These are phyloP conservation scores for Galaxias olidus DNA, from an alignment of 2,797 vertebrate species.

Conservation along the genomic window DNA sequence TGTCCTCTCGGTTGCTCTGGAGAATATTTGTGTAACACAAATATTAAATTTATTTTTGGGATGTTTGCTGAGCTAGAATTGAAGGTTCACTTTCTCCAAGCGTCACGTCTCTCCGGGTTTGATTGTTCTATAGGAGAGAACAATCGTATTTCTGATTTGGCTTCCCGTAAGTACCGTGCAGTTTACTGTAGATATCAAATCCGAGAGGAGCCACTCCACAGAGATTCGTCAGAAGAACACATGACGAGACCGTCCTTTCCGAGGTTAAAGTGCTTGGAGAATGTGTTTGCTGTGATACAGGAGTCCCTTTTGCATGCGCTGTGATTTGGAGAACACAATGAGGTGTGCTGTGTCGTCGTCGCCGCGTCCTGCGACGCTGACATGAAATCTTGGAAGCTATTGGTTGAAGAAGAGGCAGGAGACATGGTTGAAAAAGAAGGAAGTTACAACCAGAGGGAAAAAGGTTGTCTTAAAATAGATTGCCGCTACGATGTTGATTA, in stretches of 20 bases:
- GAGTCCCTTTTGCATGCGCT: slow-evolving; percentile 25
- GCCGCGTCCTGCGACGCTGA: slow-evolving; percentile 28
- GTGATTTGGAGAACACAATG: slow-evolving; percentile 21
- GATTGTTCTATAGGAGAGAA: too few relatives aligned
- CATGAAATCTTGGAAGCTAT: slow-evolving; percentile 15
- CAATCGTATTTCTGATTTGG: too few relatives aligned
- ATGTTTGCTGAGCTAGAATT: too few relatives aligned
- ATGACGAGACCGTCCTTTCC: slow-evolving; percentile 37
- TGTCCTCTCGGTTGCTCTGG: too few relatives aligned
- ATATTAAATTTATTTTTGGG: too few relatives aligned
- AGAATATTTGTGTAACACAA: too few relatives aligned
- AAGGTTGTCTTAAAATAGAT: slow-evolving; percentile 48
- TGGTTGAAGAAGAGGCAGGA: background rate
- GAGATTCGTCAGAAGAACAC: slow-evolving; percentile 24
- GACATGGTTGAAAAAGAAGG: background rate
- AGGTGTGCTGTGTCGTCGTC: background rate
- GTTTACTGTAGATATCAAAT: too few relatives aligned
- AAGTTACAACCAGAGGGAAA: slow-evolving; percentile 15
- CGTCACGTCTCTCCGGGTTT: too few relatives aligned
- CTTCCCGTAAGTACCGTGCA: too few relatives aligned
- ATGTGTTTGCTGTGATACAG: slow-evolving; percentile 38
- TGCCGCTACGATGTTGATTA: slow-evolving; percentile 41
- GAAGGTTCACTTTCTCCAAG: too few relatives aligned
- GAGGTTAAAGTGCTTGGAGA: slow-evolving; percentile 51
- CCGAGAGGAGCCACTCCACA: too few relatives aligned